These are phyloP conservation scores for Solenodon paradoxus DNA, from an alignment of 2,113 vertebrate genomes.

Conservation along the genomic window DNA sequence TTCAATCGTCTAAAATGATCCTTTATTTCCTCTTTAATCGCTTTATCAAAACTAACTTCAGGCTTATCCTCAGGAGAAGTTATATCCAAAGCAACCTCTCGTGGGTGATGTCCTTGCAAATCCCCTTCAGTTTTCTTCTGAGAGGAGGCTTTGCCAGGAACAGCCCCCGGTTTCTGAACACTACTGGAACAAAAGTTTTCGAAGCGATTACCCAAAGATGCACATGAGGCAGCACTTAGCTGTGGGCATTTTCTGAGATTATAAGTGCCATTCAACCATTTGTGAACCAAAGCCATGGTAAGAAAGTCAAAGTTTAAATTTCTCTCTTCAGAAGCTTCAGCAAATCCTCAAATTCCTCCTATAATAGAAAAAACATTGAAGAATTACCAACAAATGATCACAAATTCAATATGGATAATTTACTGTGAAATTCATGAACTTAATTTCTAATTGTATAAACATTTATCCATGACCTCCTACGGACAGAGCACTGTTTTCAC, in stretches of 20 bases:
- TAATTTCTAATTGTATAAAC: neutral
- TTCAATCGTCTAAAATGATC: constrained; percentile 86
- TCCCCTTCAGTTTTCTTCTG: neutral
- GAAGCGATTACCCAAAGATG: constrained; percentile 61
- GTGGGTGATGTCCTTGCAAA: constrained; percentile 35
- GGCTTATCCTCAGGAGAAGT: constrained; percentile 79
- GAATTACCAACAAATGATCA: constrained; percentile 18
- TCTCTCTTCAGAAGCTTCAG: constrained; percentile 19
- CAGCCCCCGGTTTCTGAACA: constrained; percentile 87
- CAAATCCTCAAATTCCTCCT: constrained; percentile 62
- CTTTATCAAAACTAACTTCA: constrained; percentile 86
- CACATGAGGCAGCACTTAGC: constrained; percentile 47
- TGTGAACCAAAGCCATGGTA: constrained; percentile 73
- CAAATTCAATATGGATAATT: neutral
- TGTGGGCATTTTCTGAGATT: constrained; percentile 23
- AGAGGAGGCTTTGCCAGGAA: constrained; percentile 71
- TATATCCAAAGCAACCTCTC: constrained; percentile 57
- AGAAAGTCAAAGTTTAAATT: neutral
- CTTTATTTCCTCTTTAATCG: constrained; percentile 83
- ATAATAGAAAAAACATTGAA: constrained; percentile 44
- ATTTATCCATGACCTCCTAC: neutral
- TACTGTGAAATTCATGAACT: neutral
- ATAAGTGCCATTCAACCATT: neutral
- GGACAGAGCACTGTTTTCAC: neutral
- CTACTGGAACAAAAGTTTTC: constrained; percentile 48